Evolutionary conservation across 2,113 vertebrate genomes (phyloP), one percentile per base, ranked within the genome.

Genomic region (Fulica atra): DNA sequence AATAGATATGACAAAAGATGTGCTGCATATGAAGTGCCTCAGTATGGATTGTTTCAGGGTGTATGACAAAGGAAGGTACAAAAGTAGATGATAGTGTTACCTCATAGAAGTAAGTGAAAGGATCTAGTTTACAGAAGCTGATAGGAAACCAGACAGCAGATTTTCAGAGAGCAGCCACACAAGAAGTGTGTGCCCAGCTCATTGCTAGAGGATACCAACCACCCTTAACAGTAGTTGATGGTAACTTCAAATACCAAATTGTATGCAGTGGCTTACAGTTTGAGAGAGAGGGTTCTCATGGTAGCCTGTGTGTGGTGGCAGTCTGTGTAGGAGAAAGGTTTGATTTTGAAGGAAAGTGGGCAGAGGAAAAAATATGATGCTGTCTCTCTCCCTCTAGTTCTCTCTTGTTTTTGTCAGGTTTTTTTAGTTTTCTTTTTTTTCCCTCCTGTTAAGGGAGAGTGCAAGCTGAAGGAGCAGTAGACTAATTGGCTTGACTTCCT

Each of bases 241-340:
- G n/a, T 83, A 44, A 50, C 31, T 87, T 81, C 31, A 71, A 26
- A 59, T 54, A 46, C 9, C 25, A 59, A 25, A 17, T 11, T 28
- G 8, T 28, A 14, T 31, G 33, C 26, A 14, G 17, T 20, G 50
- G 7, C 46, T 90, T 50, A 29, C 12, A 13, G 8, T 61, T 61
- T 64, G 70, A 89, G 66, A 33, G 10, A 51, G 48, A 82, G 9
- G 9, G 16, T 89, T 91, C 57, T 77, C 0, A 0, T 28, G 36
- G 24, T 56, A 60, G 25, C 0, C 0, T 4, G 3, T 0, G 3
- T 50, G 24, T 79, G 56, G 21, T 65, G 38, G 28, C 53, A 93
- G 19, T 38, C 66, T 18, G 1, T n/a, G 12, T 25, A 44, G 16
- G 29, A 48, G 35, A 42, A 68, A 35, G 5, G n/a, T 73, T 81